Conservation (phyloP, 2,113 vertebrate species). For the Otis tarda region DNA sequence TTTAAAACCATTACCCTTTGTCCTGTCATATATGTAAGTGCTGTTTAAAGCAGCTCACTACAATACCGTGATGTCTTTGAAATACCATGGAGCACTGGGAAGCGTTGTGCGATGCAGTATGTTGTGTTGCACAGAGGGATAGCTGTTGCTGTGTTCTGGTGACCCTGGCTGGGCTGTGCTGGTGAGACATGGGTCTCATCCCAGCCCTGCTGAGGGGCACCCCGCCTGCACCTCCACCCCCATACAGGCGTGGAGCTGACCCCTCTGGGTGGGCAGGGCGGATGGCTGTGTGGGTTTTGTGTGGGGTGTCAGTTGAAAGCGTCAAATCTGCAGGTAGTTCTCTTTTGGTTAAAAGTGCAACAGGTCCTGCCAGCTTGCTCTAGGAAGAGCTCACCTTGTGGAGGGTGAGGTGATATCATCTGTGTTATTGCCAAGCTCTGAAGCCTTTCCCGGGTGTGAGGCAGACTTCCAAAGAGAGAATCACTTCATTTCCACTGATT, state of each 20-base stretch:
- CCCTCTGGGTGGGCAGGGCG: background rate
- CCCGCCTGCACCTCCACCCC: fast-evolving
- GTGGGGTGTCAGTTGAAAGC: background rate
- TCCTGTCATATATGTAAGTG: background rate
- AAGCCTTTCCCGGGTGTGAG: background rate
- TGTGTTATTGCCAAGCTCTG: background rate
- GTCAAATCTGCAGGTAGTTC: background rate
- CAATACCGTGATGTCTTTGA: background rate
- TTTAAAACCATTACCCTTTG: no score
- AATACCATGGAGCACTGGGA: background rate
- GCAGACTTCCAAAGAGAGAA: background rate
- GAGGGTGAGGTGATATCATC: background rate
- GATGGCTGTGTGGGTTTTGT: background rate
- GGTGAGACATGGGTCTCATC: fast-evolving
- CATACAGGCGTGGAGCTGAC: background rate
- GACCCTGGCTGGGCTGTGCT: background rate
- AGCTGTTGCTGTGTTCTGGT: background rate
- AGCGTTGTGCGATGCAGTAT: background rate
- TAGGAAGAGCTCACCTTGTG: no score
- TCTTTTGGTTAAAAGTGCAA: background rate
- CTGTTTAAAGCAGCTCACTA: background rate
- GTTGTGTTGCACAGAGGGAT: background rate
- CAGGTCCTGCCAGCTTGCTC: background rate
- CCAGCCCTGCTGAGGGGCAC: no score
- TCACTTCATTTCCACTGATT: fast-evolving